Evolutionary conservation across 2,113 vertebrate genomes (phyloP), one percentile per base, ranked within the genome.

Genomic region (Otolemur garnettii): DNA sequence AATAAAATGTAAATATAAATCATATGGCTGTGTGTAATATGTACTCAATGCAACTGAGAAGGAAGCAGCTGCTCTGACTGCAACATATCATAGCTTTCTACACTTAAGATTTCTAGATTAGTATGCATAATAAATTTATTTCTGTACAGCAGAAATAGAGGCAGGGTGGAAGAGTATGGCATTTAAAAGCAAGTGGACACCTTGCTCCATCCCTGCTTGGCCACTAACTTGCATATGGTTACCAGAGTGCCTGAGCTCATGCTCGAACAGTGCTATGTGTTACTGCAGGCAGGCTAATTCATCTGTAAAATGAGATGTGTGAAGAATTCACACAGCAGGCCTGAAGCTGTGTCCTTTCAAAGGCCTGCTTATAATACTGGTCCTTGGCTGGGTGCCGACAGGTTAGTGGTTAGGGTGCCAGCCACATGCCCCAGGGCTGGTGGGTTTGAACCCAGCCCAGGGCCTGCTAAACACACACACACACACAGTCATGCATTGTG

Each of bases 21-120:
- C 3, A 68, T 0, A 15, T 30, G 21, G 13, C 18, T 38, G 26
- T 7, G 4, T 24, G 13, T 35, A 10, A 0, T 10, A 28, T 19
- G 18, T 0, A 12, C 62, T 35, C 26, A 30, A 6, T 7, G 19
- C 4, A 62, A 38, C 4, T 38, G 38, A 38, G 38, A 38, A 38
- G 38, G 38, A 38, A 38, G 38, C 38, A 38, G 38, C 38, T 38
- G 38, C 38, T 38, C 38, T 38, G 38, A 38, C n/a, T 38, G 38
- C n/a, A 38, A 64, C 62, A 28, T 24, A 28, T 26, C 62, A 64
- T 24, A 28, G 62, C 60, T 64, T 24, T 12, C 26, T 64, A 26
- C 24, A 28, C 12, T 11, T 6, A 33, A 59, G 50, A 13, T 42
- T 72, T 50, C 35, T 42, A 7, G n/a, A 33, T 22, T 10, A 24